phyloP scores from a whole-genome alignment of 2,888 invertebrate species.

The Notocelia uddmanniana region DNA sequence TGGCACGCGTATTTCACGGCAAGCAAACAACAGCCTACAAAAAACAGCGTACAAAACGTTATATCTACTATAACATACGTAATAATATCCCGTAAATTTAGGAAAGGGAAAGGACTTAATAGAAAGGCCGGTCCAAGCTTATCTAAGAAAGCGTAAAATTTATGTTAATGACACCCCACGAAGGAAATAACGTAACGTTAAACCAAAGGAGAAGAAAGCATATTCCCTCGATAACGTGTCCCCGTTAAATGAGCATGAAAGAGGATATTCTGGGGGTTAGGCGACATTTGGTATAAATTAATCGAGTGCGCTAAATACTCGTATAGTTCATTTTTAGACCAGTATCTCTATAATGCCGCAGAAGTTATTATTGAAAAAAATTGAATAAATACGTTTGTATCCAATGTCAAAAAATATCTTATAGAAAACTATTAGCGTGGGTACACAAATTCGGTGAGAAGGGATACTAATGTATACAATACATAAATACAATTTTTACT shows the following conservation, averaged over 20 bases:
- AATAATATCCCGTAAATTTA: conserved; percentile 69
- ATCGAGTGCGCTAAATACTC: not conserved
- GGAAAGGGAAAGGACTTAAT: conserved; percentile 66
- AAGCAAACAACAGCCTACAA: conserved; percentile 18
- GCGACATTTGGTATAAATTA: conserved; percentile 49
- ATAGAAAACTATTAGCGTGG: too few relatives aligned
- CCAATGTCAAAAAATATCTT: too few relatives aligned
- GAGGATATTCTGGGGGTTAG: conserved; percentile 55
- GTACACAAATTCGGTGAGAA: too few relatives aligned
- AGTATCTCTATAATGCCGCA: too few relatives aligned
- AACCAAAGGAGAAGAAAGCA: conserved; percentile 67
- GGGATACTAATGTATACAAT: too few relatives aligned
- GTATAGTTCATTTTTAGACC: not conserved
- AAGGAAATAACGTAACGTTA: conserved; percentile 73
- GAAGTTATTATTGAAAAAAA: too few relatives aligned
- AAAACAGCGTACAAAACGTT: conserved; percentile 51
- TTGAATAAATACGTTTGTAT: too few relatives aligned
- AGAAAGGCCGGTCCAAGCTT: conserved; percentile 73
- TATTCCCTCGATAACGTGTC: conserved; percentile 69
- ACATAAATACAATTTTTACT: too few relatives aligned
- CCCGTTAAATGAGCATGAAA: conserved; percentile 67
- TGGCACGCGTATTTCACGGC: conserved; percentile 16
- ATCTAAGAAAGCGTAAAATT: conserved; percentile 77
- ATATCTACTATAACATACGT: conserved; percentile 60
- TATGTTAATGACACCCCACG: conserved; percentile 77